A percentile compares a stretch with the other conserved stretches of the same genome.
Conservation (phyloP, 2,113 vertebrate species). For the Chloropsis hardwickii region DNA sequence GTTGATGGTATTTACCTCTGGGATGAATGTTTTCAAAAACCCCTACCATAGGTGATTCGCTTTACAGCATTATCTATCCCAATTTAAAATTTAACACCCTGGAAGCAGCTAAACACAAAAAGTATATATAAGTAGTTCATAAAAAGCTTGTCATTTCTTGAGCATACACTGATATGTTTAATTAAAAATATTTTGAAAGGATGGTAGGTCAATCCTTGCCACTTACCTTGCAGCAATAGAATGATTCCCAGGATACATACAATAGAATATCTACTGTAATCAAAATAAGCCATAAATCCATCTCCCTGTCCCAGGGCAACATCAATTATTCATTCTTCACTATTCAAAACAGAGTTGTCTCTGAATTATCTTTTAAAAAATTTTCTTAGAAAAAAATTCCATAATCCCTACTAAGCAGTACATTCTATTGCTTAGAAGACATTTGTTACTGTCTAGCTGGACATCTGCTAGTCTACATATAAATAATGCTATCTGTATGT, state of each 20-base stretch:
- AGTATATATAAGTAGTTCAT: background rate
- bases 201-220: background rate
- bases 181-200: background rate
- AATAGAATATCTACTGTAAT: background rate
- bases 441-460: background rate
- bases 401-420: background rate
- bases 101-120: background rate
- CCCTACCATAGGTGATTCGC: background rate
- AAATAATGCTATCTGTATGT: background rate
- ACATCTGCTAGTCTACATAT: background rate
- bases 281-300: slow-evolving; percentile 7
- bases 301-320: background rate
- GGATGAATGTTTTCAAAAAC: background rate
- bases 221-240: background rate
- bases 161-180: background rate
- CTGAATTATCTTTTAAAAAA: background rate
- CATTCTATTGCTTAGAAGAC: background rate
- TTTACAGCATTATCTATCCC: background rate
- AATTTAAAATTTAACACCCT: background rate
- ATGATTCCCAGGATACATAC: background rate
- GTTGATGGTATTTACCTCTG: background rate
- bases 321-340: background rate
- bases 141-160: background rate
- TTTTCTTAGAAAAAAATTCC: background rate
- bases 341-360: background rate